These are phyloP conservation scores for Nixonia krombeini DNA, from an alignment of 1,140 invertebrate species.

Conservation along the genomic window DNA sequence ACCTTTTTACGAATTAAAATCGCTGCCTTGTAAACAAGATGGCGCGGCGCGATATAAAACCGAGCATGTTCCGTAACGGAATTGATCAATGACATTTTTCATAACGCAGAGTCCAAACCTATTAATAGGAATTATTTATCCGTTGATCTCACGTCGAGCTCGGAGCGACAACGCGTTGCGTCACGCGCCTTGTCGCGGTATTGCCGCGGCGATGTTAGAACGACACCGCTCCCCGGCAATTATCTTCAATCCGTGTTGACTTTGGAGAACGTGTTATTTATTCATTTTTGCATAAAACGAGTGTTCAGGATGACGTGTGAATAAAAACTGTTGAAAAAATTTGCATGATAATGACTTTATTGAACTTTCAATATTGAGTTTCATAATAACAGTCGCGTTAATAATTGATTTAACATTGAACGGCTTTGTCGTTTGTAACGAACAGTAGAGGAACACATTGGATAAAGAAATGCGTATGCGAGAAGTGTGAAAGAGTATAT, in stretches of 20 bases:
- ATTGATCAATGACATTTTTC: conserved; percentile 1
- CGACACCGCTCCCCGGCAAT: conserved; percentile 2
- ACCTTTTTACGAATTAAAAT: too few species aligned
- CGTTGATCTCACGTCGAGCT: conserved; percentile 17
- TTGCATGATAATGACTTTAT: background rate
- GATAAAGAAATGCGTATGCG: too few species aligned
- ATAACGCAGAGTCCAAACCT: background rate
- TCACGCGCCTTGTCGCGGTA: conserved; percentile 18
- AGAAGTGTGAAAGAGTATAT: too few species aligned
- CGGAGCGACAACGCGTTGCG: conserved; percentile 23
- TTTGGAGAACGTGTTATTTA: background rate
- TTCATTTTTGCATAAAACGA: too few species aligned
- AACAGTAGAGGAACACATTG: too few species aligned
- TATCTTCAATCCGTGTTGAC: conserved; percentile 19
- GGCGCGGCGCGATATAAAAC: too few species aligned
- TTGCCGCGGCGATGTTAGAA: conserved; percentile 3
- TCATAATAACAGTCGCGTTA: too few species aligned
- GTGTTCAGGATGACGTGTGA: background rate
- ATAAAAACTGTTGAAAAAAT: background rate
- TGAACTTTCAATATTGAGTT: too few species aligned
- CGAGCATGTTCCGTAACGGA: background rate
- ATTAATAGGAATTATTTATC: conserved; percentile 41
- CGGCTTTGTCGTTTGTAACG: too few species aligned
- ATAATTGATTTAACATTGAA: too few species aligned
- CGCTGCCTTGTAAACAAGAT: too few species aligned